Evolutionary conservation across 2,797 vertebrate genomes (phyloP).

Genomic region (Sebastes ruberrimus): DNA sequence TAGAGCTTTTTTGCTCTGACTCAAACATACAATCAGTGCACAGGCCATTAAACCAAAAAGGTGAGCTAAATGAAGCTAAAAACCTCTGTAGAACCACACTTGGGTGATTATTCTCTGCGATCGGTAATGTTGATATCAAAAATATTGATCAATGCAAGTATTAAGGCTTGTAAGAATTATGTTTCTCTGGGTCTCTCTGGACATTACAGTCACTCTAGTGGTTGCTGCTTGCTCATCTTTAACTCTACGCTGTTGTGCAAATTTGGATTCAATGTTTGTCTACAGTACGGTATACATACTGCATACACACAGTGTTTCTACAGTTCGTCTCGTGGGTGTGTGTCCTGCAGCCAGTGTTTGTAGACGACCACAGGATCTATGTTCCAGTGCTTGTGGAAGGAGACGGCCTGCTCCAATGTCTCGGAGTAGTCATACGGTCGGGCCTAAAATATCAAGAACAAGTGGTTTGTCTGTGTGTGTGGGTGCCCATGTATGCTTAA

Average conservation of each 20-base stretch:
- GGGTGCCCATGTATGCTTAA: neutral
- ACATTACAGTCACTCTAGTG: neutral
- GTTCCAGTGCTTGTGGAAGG: conserved; percentile 95
- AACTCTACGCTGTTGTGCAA: neutral
- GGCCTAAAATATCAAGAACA: conserved; percentile 60
- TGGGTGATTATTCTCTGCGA: neutral
- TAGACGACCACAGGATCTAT: conserved; percentile 88
- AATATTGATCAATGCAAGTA: neutral
- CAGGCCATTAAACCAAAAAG: neutral
- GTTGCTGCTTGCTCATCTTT: neutral
- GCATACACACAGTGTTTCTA: conserved; percentile 19
- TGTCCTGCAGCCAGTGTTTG: conserved; percentile 83
- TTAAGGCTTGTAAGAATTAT: neutral
- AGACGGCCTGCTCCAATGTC: conserved; percentile 84
- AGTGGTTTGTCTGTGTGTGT: neutral
- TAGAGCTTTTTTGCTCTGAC: neutral
- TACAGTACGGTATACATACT: too few species aligned
- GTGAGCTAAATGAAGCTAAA: neutral
- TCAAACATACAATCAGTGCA: neutral
- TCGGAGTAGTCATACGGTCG: conserved; percentile 86
- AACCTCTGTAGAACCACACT: neutral
- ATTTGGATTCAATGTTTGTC: neutral
- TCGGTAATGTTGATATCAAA: neutral
- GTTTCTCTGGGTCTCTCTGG: neutral
- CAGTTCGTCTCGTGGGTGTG: conserved; percentile 54